A percentile compares a stretch with the other conserved stretches of the same genome.
phyloP scores from a whole-genome alignment of 1,140 invertebrate genomes.

The Geopemphigus sp. region DNA sequence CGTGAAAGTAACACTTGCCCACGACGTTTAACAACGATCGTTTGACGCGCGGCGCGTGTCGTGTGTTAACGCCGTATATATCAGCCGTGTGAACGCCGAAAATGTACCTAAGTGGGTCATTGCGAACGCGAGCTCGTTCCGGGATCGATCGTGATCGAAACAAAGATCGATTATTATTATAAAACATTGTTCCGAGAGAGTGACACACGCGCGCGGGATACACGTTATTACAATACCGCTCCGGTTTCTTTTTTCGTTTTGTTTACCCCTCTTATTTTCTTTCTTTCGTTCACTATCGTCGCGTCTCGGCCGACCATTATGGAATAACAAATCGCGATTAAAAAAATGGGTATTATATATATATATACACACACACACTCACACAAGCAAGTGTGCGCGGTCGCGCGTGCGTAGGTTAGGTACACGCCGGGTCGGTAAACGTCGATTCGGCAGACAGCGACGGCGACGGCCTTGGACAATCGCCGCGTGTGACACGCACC shows the following conservation, averaged over 20 bases:
- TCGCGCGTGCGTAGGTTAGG: background rate
- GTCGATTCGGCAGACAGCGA: background rate
- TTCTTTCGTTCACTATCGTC: too few relatives aligned
- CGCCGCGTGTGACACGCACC: conserved; percentile 12
- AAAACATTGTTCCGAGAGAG: conserved; percentile 24
- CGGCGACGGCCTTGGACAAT: conserved; percentile 11
- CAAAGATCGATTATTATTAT: conserved; percentile 45
- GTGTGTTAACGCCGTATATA: too few relatives aligned
- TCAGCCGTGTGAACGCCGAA: background rate
- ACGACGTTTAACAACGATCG: too few relatives aligned
- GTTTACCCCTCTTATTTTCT: background rate
- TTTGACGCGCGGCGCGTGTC: too few relatives aligned
- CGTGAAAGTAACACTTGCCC: conserved; percentile 4
- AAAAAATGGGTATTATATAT: too few relatives aligned
- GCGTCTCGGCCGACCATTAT: too few relatives aligned
- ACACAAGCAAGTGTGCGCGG: background rate
- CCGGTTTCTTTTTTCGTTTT: conserved; percentile 19
- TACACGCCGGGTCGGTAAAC: background rate
- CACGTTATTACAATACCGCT: conserved; percentile 12
- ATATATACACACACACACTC: too few relatives aligned
- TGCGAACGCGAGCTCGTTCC: conserved; percentile 20
- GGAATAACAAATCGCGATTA: background rate
- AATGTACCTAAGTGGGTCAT: conserved; percentile 37
- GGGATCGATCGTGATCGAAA: conserved; percentile 48
- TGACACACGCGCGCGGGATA: conserved; percentile 28